A percentile compares a stretch with the other conserved stretches of the same genome.
Evolutionary conservation across 35 echinoderm and acorn worm genomes (phyloP).

Genomic region (Strongylocentrotus purpuratus): DNA sequence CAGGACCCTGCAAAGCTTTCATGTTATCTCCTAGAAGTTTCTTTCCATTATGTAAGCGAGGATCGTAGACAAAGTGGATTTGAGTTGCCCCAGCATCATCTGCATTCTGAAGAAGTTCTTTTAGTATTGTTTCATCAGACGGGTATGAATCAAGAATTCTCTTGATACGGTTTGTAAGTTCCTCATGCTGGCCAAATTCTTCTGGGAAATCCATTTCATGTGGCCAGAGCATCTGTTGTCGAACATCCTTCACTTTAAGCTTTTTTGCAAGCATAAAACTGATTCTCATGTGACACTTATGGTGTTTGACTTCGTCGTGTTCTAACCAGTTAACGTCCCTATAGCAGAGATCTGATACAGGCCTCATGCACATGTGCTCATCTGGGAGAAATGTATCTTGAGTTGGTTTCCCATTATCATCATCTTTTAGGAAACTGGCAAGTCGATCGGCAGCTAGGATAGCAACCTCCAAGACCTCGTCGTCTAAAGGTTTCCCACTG

Average conservation of each 20-base stretch:
- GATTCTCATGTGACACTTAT: conserved; percentile 52
- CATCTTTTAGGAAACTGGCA: background rate
- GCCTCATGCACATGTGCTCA: background rate
- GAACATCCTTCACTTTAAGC: conserved; percentile 59
- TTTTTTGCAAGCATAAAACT: background rate
- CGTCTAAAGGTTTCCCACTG: conserved; percentile 19
- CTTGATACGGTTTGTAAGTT: conserved; percentile 77
- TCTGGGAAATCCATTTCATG: conserved; percentile 39
- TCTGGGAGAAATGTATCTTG: conserved; percentile 57
- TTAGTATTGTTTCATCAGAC: conserved; percentile 67
- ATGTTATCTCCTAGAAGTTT: conserved; percentile 57
- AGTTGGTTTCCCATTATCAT: background rate
- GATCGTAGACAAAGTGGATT: conserved; percentile 89
- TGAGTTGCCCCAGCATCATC: conserved; percentile 88
- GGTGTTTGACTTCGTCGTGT: background rate
- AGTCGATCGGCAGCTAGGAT: background rate
- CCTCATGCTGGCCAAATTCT: conserved; percentile 83
- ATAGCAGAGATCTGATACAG: conserved; percentile 36
- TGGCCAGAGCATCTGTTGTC: conserved; percentile 51
- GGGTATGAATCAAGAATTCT: conserved; percentile 79
- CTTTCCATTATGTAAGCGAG: conserved; percentile 39
- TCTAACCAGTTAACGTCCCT: conserved; percentile 60
- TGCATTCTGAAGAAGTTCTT: conserved; percentile 95
- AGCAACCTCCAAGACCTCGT: background rate
- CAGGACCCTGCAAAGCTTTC: conserved; percentile 70